These are phyloP conservation scores for Eristalis intricaria DNA, from an alignment of 2,888 invertebrate species.

Conservation along the genomic window DNA sequence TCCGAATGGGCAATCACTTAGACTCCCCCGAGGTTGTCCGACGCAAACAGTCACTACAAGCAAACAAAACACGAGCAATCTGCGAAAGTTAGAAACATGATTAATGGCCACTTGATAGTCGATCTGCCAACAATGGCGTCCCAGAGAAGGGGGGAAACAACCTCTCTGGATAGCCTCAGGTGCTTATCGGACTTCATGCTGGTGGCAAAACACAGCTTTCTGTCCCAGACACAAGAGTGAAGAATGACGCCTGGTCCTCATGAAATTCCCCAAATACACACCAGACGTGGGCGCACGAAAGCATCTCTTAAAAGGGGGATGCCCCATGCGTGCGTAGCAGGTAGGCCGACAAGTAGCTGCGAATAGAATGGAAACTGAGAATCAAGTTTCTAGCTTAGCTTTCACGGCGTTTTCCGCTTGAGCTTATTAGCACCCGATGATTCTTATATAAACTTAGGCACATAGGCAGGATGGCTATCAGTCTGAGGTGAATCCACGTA, in stretches of 20 bases:
- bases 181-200: not conserved
- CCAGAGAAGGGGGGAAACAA: conserved; percentile 12
- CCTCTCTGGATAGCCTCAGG: conserved; percentile 12
- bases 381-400: conserved; percentile 44
- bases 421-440: conserved; percentile 17
- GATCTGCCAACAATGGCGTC: conserved; percentile 28
- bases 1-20: not conserved
- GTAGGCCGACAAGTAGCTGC: not conserved
- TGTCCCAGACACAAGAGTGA: not conserved
- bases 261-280: conserved; percentile 1
- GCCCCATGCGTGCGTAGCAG: conserved; percentile 34
- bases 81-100: conserved; percentile 29
- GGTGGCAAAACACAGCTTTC: not conserved
- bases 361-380: conserved; percentile 14
- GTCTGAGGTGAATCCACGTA: conserved; percentile 34
- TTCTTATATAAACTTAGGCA: conserved; percentile 57
- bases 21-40: not conserved
- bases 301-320: conserved; percentile 28
- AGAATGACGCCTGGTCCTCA: not conserved
- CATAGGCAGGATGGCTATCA: conserved; percentile 28
- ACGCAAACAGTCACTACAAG: not conserved
- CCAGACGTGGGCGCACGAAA: not conserved
- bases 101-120: conserved; percentile 35
- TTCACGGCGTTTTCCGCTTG: conserved; percentile 26
- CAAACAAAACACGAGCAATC: not conserved